These are phyloP conservation scores for Leptopilina myrica DNA, from an alignment of 2,888 invertebrate species.

Conservation along the genomic window DNA sequence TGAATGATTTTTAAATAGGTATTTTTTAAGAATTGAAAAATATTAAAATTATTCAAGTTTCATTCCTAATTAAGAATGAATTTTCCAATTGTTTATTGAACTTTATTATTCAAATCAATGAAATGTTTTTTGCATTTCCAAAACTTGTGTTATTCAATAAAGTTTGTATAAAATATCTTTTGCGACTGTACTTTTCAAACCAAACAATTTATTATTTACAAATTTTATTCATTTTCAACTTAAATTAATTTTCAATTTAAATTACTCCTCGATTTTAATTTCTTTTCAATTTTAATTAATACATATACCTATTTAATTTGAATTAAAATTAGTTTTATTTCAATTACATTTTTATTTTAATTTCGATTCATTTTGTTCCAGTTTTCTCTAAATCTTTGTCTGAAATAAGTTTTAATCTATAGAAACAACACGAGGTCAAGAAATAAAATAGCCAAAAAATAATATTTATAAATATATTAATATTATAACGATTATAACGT, in stretches of 20 bases:
- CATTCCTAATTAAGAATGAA: not conserved
- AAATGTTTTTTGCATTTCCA: constrained; percentile 13
- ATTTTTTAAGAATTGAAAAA: not conserved
- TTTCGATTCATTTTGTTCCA: too few species aligned
- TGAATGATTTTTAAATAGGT: not conserved
- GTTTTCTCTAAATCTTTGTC: too few species aligned
- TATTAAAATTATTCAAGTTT: not conserved
- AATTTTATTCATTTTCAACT: not conserved
- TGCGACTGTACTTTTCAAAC: not conserved
- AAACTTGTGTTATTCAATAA: constrained; percentile 9
- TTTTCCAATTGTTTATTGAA: not conserved
- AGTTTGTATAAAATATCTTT: not conserved
- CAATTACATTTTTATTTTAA: too few species aligned
- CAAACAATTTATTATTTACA: not conserved
- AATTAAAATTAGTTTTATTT: too few species aligned
- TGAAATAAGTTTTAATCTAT: not conserved
- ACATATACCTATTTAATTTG: too few species aligned
- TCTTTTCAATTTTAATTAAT: too few species aligned
- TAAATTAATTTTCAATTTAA: not conserved
- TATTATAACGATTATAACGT: constrained; percentile 36
- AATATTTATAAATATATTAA: constrained; percentile 41
- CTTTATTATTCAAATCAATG: not conserved
- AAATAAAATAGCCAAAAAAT: not conserved
- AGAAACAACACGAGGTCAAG: not conserved
- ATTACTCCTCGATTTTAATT: not conserved